phyloP scores from a whole-genome alignment of 1,140 invertebrate species.

The Plodia interpunctella region DNA sequence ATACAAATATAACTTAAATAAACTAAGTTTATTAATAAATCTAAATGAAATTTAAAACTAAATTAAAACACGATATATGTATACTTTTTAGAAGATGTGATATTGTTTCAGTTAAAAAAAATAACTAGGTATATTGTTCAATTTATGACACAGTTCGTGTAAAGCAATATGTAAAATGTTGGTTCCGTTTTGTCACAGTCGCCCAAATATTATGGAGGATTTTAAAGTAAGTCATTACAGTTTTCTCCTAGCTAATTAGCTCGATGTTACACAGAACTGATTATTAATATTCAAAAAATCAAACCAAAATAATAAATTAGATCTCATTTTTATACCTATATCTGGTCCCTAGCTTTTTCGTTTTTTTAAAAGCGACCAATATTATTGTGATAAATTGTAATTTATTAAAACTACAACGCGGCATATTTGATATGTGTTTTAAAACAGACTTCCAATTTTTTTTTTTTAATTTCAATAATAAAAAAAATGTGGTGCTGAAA shows the following conservation, averaged over 20 bases:
- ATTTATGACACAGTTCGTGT: too few species aligned
- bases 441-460: background rate
- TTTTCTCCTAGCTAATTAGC: background rate
- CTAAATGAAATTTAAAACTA: too few species aligned
- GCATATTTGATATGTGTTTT: background rate
- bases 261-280: background rate
- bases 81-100: too few species aligned
- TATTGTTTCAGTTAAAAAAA: too few species aligned
- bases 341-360: slow-evolving; percentile 14
- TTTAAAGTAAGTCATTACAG: slow-evolving; percentile 9
- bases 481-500: slow-evolving; percentile 4
- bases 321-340: slow-evolving; percentile 10
- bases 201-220: background rate
- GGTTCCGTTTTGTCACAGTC: background rate
- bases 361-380: slow-evolving; percentile 15
- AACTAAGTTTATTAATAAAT: too few species aligned
- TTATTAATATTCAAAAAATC: slow-evolving; percentile 6
- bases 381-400: slow-evolving; percentile 9
- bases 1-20: background rate
- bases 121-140: too few species aligned
- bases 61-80: too few species aligned
- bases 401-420: background rate
- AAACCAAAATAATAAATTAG: slow-evolving; percentile 11
- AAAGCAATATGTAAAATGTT: background rate
- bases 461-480: too few species aligned